phyloP scores from a whole-genome alignment of 1,140 invertebrate genomes.

The Streblospio benedicti region DNA sequence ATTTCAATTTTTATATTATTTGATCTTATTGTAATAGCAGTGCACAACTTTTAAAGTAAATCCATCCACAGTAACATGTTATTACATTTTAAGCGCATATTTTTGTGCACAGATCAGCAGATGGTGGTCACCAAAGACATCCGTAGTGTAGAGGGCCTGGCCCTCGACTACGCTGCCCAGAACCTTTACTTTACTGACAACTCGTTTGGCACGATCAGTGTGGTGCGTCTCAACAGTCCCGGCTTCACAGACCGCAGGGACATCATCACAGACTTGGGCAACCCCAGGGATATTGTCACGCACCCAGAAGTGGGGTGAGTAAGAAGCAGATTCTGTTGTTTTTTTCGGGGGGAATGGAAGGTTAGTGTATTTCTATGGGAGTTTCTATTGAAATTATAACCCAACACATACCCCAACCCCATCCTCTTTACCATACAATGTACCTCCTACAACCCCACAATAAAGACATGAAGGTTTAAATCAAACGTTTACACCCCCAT shows the following conservation, averaged over 20 bases:
- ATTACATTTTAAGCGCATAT: too few species aligned
- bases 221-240: slow-evolving; percentile 55
- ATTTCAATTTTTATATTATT: too few species aligned
- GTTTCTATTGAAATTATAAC: too few species aligned
- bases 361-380: slow-evolving; percentile 1
- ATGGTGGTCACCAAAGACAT: slow-evolving; percentile 92
- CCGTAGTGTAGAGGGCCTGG: slow-evolving; percentile 92
- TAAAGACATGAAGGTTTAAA: too few species aligned
- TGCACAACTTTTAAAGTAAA: too few species aligned
- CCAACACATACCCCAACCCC: too few species aligned
- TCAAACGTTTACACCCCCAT: too few species aligned
- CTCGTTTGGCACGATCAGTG: slow-evolving; percentile 87
- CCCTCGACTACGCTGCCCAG: slow-evolving; percentile 93
- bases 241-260: slow-evolving; percentile 24
- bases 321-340: slow-evolving; percentile 1
- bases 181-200: slow-evolving; percentile 98
- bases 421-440: too few species aligned
- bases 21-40: too few species aligned
- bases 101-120: slow-evolving; percentile 67
- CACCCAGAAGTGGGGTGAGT: slow-evolving; percentile 79
- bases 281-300: slow-evolving; percentile 84
- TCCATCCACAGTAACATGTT: too few species aligned
- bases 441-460: too few species aligned
- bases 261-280: slow-evolving; percentile 30
- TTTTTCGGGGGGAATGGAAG: background rate